A percentile compares a stretch with the other conserved stretches of the same genome.
phyloP scores from a whole-genome alignment of 2,797 vertebrate genomes.

The Macropus fuliginosus region DNA sequence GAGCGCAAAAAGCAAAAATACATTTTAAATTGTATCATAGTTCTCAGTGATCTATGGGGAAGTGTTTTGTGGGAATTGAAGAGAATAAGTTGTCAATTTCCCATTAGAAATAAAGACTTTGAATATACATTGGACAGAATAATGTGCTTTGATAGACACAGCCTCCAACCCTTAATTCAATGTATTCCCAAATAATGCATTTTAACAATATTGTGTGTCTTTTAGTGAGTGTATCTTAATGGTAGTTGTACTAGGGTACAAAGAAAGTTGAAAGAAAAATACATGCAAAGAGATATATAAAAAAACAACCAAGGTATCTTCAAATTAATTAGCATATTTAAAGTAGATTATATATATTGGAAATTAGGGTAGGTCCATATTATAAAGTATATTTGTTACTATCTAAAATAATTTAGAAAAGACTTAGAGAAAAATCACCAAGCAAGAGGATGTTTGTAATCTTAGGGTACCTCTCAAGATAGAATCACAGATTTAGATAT shows the following conservation, averaged over 20 bases:
- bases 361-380: not conserved
- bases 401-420: not conserved
- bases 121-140: conserved; percentile 40
- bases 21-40: conserved; percentile 28
- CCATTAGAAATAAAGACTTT: conserved; percentile 49
- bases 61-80: conserved; percentile 24
- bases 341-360: not conserved
- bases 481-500: not conserved
- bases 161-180: conserved; percentile 1
- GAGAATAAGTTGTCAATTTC: not conserved
- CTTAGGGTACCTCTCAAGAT: not conserved
- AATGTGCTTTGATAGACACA: not conserved
- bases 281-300: not conserved
- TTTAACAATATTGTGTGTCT: conserved; percentile 12
- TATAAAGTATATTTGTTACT: not conserved
- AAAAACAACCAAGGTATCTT: conserved; percentile 6
- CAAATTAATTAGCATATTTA: not conserved
- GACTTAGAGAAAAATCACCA: not conserved
- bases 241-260: not conserved
- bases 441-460: not conserved
- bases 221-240: not conserved
- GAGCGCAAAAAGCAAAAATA: conserved; percentile 46
- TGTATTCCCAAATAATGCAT: conserved; percentile 12
- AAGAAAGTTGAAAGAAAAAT: conserved; percentile 1
- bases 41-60: conserved; percentile 1